These are phyloP conservation scores for Amniataba percoides DNA, from an alignment of 2,797 vertebrate species.

Conservation along the genomic window DNA sequence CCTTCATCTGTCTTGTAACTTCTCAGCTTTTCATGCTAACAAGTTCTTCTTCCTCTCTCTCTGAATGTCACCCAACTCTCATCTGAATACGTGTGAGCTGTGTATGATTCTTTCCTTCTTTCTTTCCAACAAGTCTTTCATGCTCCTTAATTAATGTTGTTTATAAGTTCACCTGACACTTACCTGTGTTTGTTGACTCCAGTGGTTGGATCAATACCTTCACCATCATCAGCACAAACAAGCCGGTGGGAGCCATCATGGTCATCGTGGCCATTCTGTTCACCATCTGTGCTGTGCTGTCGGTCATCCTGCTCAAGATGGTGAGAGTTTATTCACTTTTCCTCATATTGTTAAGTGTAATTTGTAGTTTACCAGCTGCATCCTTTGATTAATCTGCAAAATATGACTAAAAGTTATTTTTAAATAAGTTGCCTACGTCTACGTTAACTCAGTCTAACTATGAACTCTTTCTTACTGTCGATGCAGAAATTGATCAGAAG, in stretches of 20 bases:
- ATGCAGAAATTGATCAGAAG: not conserved
- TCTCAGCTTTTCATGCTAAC: not conserved
- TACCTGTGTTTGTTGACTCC: constrained; percentile 36
- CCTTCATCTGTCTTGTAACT: not conserved
- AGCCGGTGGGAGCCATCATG: constrained; percentile 90
- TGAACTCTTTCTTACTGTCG: not conserved
- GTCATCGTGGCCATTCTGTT: constrained; percentile 94
- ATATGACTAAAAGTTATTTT: too few relatives aligned
- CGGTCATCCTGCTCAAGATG: constrained; percentile 93
- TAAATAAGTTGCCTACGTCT: too few relatives aligned
- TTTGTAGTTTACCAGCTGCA: not conserved
- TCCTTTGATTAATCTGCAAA: not conserved
- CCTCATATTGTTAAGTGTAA: not conserved
- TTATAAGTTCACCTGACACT: not conserved
- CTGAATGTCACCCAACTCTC: not conserved
- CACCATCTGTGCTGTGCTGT: constrained; percentile 88
- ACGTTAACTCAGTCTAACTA: not conserved
- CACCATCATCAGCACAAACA: constrained; percentile 28
- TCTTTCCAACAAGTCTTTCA: not conserved
- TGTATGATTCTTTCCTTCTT: not conserved
- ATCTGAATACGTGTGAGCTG: too few relatives aligned
- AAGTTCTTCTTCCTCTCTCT: constrained; percentile 6
- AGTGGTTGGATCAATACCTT: constrained; percentile 95
- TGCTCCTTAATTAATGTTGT: not conserved
- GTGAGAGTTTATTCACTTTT: constrained; percentile 74